phyloP scores from a whole-genome alignment of 2,888 invertebrate species.

The Pharmacophagus antenor region DNA sequence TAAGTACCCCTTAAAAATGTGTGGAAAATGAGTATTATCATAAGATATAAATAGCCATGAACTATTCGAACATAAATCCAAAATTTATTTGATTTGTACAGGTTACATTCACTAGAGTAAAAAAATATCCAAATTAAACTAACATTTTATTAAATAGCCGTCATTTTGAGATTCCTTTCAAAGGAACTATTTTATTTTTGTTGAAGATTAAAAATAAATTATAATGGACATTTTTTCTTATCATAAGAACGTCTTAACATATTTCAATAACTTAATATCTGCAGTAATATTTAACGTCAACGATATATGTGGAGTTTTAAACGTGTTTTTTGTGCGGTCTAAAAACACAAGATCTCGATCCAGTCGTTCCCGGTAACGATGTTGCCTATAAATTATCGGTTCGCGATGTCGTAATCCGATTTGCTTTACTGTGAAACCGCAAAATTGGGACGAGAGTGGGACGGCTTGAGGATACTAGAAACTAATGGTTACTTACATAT shows the following conservation, averaged over 20 bases:
- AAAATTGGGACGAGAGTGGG: constrained; percentile 44
- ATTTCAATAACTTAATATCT: too few species aligned
- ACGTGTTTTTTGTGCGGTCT: background rate
- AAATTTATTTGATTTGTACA: constrained; percentile 8
- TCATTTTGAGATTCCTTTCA: background rate
- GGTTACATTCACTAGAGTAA: constrained; percentile 14
- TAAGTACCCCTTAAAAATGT: constrained; percentile 7
- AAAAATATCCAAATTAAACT: background rate
- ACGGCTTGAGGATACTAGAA: constrained; percentile 50
- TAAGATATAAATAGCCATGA: background rate
- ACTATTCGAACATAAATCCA: background rate
- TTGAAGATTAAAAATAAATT: too few species aligned
- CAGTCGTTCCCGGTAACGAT: background rate
- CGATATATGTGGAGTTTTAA: background rate
- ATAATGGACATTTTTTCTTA: background rate
- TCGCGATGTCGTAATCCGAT: constrained; percentile 36
- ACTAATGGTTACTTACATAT: constrained; percentile 5
- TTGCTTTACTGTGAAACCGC: constrained; percentile 47
- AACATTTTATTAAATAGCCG: background rate
- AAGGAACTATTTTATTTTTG: background rate
- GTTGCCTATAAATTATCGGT: constrained; percentile 23
- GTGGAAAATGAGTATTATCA: constrained; percentile 19
- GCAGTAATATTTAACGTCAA: background rate
- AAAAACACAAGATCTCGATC: constrained; percentile 1
- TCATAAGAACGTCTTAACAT: too few species aligned